These are phyloP conservation scores for Dugesia japonica DNA, from an alignment of 2,888 invertebrate species.

Conservation along the genomic window DNA sequence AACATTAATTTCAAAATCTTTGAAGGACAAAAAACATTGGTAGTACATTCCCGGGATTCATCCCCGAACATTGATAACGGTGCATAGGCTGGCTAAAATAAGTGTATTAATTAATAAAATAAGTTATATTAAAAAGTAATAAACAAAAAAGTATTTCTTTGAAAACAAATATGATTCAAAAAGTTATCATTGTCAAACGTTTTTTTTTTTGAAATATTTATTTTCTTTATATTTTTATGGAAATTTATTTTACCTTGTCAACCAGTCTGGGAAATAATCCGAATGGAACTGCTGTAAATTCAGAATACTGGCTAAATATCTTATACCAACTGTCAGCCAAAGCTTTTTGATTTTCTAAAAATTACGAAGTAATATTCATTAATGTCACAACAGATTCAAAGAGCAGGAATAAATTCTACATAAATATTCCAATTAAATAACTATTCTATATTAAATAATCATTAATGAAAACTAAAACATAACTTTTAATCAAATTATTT, in stretches of 20 bases:
- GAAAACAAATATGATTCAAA: too few species aligned
- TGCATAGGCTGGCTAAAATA: neutral
- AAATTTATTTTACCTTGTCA: neutral
- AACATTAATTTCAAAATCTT: constrained; percentile 10
- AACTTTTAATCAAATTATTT: too few species aligned
- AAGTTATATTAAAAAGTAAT: too few species aligned
- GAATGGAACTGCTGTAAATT: neutral
- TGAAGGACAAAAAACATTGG: neutral
- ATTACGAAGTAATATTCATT: too few species aligned
- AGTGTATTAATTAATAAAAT: too few species aligned
- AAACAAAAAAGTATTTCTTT: too few species aligned
- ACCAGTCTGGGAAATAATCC: neutral
- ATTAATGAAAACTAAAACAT: too few species aligned
- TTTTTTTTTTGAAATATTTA: neutral
- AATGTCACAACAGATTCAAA: too few species aligned
- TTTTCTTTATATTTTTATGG: neutral
- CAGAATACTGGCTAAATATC: neutral
- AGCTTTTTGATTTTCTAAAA: constrained; percentile 7
- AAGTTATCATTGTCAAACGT: neutral
- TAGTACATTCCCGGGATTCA: neutral
- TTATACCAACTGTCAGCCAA: neutral
- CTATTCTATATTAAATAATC: too few species aligned
- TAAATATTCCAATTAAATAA: too few species aligned
- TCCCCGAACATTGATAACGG: neutral
- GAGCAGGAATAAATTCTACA: too few species aligned